Percentiles rank a stretch among this genome's conserved stretches.
These are phyloP conservation scores for Tenthredo scrophulariae DNA, from an alignment of 2,888 invertebrate genomes.

Conservation along the genomic window DNA sequence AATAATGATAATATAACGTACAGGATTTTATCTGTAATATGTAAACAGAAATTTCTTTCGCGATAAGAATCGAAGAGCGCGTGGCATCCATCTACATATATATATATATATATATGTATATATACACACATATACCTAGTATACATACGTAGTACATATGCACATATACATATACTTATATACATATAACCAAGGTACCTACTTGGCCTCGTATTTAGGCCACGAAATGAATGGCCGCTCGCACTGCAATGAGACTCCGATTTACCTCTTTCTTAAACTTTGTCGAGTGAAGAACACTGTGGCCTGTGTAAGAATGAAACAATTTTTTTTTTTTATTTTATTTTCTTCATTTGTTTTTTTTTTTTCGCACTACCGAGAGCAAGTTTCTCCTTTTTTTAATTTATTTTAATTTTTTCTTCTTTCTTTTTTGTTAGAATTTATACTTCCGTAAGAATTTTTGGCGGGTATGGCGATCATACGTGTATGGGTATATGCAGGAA, in stretches of 20 bases:
- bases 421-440: too few species aligned
- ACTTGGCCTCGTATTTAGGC: conserved; percentile 37
- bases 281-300: not conserved
- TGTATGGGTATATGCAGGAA: too few species aligned
- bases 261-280: not conserved
- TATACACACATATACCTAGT: not conserved
- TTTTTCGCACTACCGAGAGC: not conserved
- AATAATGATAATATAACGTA: not conserved
- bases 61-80: conserved; percentile 24
- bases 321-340: not conserved
- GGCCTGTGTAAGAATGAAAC: too few species aligned
- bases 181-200: not conserved
- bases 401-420: too few species aligned
- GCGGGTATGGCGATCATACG: too few species aligned
- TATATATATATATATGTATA: not conserved
- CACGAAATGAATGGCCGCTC: conserved; percentile 18
- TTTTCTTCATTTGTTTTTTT: too few species aligned
- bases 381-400: too few species aligned
- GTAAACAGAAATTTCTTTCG: conserved; percentile 25
- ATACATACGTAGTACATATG: not conserved
- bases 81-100: not conserved
- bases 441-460: too few species aligned
- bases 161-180: not conserved
- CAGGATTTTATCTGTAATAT: conserved; percentile 22
- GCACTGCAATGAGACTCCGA: conserved; percentile 17